Conservation (phyloP, 2,888 invertebrate species). For the Sinhomidia bicolor region DNA sequence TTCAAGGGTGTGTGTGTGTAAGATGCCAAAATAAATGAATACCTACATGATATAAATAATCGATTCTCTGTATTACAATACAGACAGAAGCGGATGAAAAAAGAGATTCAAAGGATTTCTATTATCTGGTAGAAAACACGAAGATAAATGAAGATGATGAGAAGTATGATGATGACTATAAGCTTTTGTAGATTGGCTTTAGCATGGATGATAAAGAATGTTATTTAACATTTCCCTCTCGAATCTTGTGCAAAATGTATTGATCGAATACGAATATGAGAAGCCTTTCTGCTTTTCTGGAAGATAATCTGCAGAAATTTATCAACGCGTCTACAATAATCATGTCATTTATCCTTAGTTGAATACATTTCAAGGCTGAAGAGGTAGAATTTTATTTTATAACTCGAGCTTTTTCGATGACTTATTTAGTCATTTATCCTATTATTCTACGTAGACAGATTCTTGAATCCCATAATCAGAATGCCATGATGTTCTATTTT, state of each 20-base stretch:
- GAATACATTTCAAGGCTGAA: neutral
- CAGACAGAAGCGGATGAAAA: neutral
- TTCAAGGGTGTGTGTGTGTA: neutral
- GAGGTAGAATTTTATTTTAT: too few species aligned
- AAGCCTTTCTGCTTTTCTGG: too few species aligned
- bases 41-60: constrained; percentile 54
- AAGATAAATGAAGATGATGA: neutral
- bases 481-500: neutral
- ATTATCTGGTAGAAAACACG: neutral
- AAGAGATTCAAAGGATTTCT: too few species aligned
- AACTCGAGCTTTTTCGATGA: too few species aligned
- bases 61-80: constrained; percentile 35
- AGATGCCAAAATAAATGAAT: constrained; percentile 50
- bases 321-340: too few species aligned
- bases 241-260: constrained; percentile 7
- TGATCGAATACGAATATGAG: neutral
- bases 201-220: neutral
- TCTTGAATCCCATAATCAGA: too few species aligned
- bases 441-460: too few species aligned
- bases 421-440: too few species aligned
- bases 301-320: neutral
- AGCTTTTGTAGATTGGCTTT: neutral
- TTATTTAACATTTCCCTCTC: neutral
- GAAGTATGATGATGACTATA: too few species aligned
- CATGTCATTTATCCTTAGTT: neutral